These are phyloP conservation scores for Epiblema foenella DNA, from an alignment of 2,888 invertebrate genomes.

Conservation along the genomic window DNA sequence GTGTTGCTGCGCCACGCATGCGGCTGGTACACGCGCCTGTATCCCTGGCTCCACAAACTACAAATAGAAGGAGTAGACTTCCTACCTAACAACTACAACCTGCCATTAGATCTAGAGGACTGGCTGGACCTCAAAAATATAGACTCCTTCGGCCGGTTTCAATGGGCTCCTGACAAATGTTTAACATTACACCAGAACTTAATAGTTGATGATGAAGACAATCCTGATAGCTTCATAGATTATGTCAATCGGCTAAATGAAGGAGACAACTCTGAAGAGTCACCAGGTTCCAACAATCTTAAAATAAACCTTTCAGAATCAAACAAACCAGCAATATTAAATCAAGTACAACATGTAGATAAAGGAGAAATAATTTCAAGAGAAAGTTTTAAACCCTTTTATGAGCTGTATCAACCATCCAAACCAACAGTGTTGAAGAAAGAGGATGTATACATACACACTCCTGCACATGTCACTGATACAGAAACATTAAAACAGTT, in stretches of 20 bases:
- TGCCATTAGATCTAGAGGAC: conserved; percentile 75
- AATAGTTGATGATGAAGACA: conserved; percentile 57
- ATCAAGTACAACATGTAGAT: background rate
- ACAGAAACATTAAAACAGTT: conserved; percentile 62
- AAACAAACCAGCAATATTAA: background rate
- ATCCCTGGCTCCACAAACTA: conserved; percentile 68
- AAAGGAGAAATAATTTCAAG: conserved; percentile 24
- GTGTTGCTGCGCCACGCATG: conserved; percentile 77
- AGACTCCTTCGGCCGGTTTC: conserved; percentile 69
- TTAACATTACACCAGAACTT: conserved; percentile 55
- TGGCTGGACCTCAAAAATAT: conserved; percentile 81
- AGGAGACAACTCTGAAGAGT: conserved; percentile 47
- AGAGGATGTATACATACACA: conserved; percentile 53
- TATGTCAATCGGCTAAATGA: conserved; percentile 69
- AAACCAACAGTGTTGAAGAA: conserved; percentile 46
- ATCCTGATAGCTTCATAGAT: conserved; percentile 66
- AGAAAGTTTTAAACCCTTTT: conserved; percentile 54
- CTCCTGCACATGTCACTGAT: conserved; percentile 62
- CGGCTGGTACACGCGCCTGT: conserved; percentile 80
- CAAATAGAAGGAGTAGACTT: conserved; percentile 76
- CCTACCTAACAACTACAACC: conserved; percentile 71
- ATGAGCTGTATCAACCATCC: conserved; percentile 43
- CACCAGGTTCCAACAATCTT: conserved; percentile 12
- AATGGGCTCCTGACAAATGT: conserved; percentile 67
- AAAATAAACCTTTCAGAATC: background rate